Conservation (phyloP, 2,797 vertebrate species). For the Loriculus beryllinus region DNA sequence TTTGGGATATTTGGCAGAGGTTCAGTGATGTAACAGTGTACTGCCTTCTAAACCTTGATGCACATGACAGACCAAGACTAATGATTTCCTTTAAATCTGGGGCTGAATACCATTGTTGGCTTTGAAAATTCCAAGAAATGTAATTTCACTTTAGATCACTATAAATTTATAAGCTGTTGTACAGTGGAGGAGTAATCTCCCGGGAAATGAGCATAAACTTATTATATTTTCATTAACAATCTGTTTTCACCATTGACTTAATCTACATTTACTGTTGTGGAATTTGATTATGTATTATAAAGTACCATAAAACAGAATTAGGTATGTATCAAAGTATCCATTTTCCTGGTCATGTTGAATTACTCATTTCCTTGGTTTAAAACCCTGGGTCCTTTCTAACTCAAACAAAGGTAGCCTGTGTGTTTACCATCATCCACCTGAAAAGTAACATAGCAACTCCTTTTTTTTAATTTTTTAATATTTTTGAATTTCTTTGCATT, state of each 20-base stretch:
- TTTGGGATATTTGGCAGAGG: conserved; percentile 49
- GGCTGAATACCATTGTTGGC: conserved; percentile 66
- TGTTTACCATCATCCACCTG: conserved; percentile 16
- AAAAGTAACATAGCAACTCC: neutral
- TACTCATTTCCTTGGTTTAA: conserved; percentile 58
- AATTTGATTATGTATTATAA: conserved; percentile 66
- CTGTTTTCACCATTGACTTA: conserved; percentile 66
- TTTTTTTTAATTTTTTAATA: neutral
- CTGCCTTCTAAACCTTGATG: conserved; percentile 66
- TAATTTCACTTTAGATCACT: conserved; percentile 71
- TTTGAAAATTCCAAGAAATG: conserved; percentile 73
- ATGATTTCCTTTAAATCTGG: conserved; percentile 72
- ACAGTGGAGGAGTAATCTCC: conserved; percentile 63
- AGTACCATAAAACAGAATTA: conserved; percentile 61
- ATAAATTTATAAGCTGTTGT: conserved; percentile 74
- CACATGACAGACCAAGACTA: conserved; percentile 72
- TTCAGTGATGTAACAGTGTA: conserved; percentile 57
- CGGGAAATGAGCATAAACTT: conserved; percentile 64
- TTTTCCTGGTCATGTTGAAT: conserved; percentile 53
- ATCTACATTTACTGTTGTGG: conserved; percentile 63
- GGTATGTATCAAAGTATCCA: conserved; percentile 45
- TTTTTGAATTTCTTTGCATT: neutral
- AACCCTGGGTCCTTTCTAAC: conserved; percentile 31
- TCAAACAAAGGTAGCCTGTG: neutral
- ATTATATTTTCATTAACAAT: conserved; percentile 72